Conservation (phyloP, 2,888 invertebrate genomes). For the Pachymerium ferrugineum region DNA sequence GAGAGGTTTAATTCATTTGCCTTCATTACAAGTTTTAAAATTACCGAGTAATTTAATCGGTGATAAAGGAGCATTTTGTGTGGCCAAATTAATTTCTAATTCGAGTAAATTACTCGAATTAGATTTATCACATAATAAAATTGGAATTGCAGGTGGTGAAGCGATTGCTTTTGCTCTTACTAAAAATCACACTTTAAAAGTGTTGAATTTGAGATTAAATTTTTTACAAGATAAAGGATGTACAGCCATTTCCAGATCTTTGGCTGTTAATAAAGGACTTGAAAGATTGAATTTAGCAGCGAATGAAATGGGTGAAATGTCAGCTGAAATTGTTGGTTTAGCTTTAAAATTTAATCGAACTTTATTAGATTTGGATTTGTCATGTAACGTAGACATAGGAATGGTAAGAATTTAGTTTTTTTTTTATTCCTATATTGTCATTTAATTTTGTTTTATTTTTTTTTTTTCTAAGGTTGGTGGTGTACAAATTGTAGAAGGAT, state of each 20-base stretch:
- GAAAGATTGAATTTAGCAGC: conserved; percentile 1
- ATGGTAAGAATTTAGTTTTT: neutral
- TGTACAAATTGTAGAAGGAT: conserved; percentile 5
- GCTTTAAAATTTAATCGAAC: neutral
- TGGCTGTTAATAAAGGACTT: neutral
- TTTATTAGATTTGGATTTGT: neutral
- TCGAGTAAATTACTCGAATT: neutral
- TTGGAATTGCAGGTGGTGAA: neutral
- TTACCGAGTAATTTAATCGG: conserved; percentile 21
- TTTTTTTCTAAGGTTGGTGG: neutral
- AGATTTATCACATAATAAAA: neutral
- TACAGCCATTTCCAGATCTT: neutral
- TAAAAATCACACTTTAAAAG: neutral
- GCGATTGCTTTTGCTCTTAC: conserved; percentile 15
- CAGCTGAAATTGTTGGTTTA: neutral
- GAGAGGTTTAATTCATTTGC: neutral
- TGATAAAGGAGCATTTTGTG: neutral
- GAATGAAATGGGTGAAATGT: conserved; percentile 5
- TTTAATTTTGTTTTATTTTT: neutral
- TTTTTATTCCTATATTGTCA: neutral
- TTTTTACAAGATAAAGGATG: neutral
- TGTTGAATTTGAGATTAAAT: conserved; percentile 22
- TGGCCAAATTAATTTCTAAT: neutral
- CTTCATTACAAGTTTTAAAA: neutral
- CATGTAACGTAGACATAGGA: conserved; percentile 10